Base-by-base conservation (phyloP, 2,113 vertebrate genomes). In the Platanista minor region DNA sequence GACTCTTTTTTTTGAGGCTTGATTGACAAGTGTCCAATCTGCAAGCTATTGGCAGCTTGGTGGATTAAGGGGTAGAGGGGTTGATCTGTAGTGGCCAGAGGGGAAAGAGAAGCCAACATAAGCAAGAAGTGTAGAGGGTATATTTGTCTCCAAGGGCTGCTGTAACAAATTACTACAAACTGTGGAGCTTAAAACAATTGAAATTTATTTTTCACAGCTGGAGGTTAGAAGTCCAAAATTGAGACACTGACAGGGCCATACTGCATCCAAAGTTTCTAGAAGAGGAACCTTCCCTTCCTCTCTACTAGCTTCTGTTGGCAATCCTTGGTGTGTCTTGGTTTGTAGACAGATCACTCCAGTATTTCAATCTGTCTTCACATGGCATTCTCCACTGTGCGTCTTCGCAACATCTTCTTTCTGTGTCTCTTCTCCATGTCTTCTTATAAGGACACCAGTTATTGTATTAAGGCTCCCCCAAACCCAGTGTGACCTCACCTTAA, bases 361-460 rank as follows among this genome's bases (percentile, higher is more conserved):
- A 1, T 80, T n/a, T 54, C 54, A 29, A 0, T 74, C 61, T 57
- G 9, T 36, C 0, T 0, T 43, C 20, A 13, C 3, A 6, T 10
- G 54, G 6, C 36, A 0, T 36, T 23, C 52, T 83, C 11, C 2
- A 61, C 61, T 14, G 64, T 8, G 25, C 49, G 11, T 83, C 25
- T 57, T 43, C 11, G 27, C 33, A 39, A 21, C 4, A 3, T 25
- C 20, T 54, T 59, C 31, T 36, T 43, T 85, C 81, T 75, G 3
- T 64, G 21, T 33, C 43, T 39, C 8, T 64, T 71, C 31, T 33
- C 11, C 18, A 14, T 23, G 57, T 69, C 69, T 61, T 66, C 82
- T 41, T 54, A 23, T 31, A 49, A 61, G 25, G 33, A 49, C 13
- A 23, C 5, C 25, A 43, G 15, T 27, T 57, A 6, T 5, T 69